phyloP scores from a whole-genome alignment of 2,113 vertebrate species.

The Elgaria multicarinata region DNA sequence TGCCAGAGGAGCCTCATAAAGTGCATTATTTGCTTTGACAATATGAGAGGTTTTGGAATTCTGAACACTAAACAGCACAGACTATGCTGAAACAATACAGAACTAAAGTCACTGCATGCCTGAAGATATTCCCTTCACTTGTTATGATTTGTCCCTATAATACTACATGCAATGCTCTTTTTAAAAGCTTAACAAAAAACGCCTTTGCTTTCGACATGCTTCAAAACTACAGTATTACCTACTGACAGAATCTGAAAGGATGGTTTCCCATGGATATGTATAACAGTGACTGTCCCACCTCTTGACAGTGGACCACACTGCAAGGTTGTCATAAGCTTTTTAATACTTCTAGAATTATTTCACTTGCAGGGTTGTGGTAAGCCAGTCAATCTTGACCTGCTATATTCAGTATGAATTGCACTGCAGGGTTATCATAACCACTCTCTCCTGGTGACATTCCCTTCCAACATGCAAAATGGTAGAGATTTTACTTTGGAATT shows the following conservation, averaged over 20 bases:
- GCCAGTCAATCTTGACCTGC: not conserved
- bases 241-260: not conserved
- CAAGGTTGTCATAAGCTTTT: not conserved
- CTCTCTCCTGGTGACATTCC: not conserved
- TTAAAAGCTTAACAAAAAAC: no score
- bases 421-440: not conserved
- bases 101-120: not conserved
- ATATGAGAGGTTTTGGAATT: not conserved
- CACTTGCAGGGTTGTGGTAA: no score
- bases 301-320: not conserved
- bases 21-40: slow-evolving; percentile 4
- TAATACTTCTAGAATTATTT: not conserved
- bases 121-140: not conserved
- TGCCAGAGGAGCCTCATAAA: not conserved
- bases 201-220: not conserved
- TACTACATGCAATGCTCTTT: not conserved
- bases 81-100: not conserved
- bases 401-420: not conserved
- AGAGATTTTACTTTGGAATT: not conserved
- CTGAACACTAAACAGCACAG: not conserved
- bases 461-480: not conserved
- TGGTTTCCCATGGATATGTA: not conserved
- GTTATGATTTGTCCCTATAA: not conserved
- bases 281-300: not conserved
- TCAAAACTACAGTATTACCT: not conserved